These are phyloP conservation scores for Cybosia mesomella DNA, from an alignment of 2,888 invertebrate species.

Conservation along the genomic window DNA sequence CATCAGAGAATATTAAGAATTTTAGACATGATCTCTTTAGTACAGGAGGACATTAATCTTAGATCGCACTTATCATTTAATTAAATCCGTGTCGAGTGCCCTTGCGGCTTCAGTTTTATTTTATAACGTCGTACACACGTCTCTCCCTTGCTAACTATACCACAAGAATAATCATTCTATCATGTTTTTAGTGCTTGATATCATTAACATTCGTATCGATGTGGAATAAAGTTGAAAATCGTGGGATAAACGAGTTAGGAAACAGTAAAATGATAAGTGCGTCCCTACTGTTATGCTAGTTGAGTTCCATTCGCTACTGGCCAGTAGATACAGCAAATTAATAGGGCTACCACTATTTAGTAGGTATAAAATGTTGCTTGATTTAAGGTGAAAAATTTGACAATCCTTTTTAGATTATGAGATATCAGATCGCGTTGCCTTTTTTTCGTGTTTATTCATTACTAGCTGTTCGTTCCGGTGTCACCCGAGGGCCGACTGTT, in stretches of 20 bases:
- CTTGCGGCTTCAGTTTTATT: slow-evolving; percentile 85
- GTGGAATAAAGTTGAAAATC: slow-evolving; percentile 55
- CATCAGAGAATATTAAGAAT: slow-evolving; percentile 51
- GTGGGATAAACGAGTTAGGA: slow-evolving; percentile 34
- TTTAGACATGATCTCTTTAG: slow-evolving; percentile 72
- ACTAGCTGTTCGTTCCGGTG: too few species aligned
- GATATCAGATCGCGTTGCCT: too few species aligned
- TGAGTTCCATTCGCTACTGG: slow-evolving; percentile 74
- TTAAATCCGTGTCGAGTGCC: slow-evolving; percentile 83
- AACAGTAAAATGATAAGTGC: slow-evolving; percentile 55
- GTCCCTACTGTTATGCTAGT: slow-evolving; percentile 72
- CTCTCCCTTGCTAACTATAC: slow-evolving; percentile 74
- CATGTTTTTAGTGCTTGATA: slow-evolving; percentile 34
- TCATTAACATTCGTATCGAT: slow-evolving; percentile 25
- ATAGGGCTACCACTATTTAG: slow-evolving; percentile 64
- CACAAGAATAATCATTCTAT: slow-evolving; percentile 56
- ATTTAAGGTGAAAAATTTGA: not conserved
- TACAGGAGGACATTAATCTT: slow-evolving; percentile 77
- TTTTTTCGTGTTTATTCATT: too few species aligned
- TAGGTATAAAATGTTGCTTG: not conserved
- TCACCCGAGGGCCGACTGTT: too few species aligned
- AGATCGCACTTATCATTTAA: slow-evolving; percentile 86
- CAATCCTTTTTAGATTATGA: not conserved
- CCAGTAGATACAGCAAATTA: slow-evolving; percentile 78
- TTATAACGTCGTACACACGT: slow-evolving; percentile 87